Percentiles rank a stretch among this genome's conserved stretches.
These are phyloP conservation scores for Lumbricus terrestris DNA, from an alignment of 2,888 invertebrate genomes.

Conservation along the genomic window DNA sequence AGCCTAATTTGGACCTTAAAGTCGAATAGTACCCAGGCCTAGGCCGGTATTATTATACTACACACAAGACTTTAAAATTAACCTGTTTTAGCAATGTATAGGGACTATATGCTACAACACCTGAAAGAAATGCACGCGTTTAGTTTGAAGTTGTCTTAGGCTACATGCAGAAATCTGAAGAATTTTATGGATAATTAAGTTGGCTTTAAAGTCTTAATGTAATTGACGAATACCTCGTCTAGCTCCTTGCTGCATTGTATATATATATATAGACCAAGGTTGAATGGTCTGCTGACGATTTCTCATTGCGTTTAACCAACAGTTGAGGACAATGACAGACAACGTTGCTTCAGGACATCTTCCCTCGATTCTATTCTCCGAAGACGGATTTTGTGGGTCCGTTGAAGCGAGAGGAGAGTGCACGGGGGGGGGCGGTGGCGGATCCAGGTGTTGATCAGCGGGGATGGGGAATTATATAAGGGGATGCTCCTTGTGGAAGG, in stretches of 20 bases:
- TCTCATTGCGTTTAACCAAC: background rate
- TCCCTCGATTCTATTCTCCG: background rate
- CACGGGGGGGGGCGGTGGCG: background rate
- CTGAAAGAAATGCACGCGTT: no score
- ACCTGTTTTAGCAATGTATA: no score
- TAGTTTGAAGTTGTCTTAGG: no score
- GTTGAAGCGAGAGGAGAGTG: background rate
- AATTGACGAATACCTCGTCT: no score
- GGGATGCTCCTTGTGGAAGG: background rate
- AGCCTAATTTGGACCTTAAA: no score
- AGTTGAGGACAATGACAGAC: background rate
- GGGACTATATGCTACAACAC: no score
- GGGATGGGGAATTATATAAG: background rate
- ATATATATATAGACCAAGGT: no score
- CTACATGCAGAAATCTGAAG: background rate
- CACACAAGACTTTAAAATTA: no score
- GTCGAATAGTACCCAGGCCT: no score
- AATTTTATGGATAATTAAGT: background rate
- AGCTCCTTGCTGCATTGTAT: background rate
- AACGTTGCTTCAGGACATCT: constrained; percentile 3
- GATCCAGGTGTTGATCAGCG: background rate
- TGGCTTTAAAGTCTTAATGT: background rate
- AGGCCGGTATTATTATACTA: no score
- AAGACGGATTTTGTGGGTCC: background rate
- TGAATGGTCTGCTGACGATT: background rate